A percentile compares a stretch with the other conserved stretches of the same genome.
phyloP scores from a whole-genome alignment of 2,888 invertebrate species.

The Agriopis aurantiaria region DNA sequence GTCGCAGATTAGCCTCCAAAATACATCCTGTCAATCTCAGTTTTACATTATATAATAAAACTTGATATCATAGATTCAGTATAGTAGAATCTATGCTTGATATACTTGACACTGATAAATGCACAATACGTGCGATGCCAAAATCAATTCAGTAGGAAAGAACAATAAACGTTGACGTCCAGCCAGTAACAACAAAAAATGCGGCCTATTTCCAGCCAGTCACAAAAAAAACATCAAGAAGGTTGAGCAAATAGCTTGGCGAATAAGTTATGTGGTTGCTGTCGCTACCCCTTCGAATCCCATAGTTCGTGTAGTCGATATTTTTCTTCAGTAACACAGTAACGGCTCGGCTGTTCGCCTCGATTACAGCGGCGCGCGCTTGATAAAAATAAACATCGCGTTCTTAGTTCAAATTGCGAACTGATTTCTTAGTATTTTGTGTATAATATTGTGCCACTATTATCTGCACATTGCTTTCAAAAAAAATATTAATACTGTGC shows the following conservation, averaged over 20 bases:
- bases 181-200: slow-evolving; percentile 63
- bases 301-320: slow-evolving; percentile 47
- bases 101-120: no score
- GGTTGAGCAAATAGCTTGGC: slow-evolving; percentile 78
- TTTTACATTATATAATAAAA: no score
- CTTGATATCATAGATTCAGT: no score
- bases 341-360: slow-evolving; percentile 36
- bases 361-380: slow-evolving; percentile 34
- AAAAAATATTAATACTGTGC: no score
- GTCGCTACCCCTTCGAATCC: slow-evolving; percentile 41
- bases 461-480: neutral
- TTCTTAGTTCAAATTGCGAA: slow-evolving; percentile 23
- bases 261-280: slow-evolving; percentile 31
- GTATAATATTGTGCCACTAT: neutral
- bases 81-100: no score
- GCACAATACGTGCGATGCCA: neutral
- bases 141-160: no score
- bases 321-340: slow-evolving; percentile 44
- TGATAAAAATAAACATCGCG: slow-evolving; percentile 29
- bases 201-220: slow-evolving; percentile 41
- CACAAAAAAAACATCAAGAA: slow-evolving; percentile 80
- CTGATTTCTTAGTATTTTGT: slow-evolving; percentile 1
- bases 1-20: no score
- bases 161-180: neutral
- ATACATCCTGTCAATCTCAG: no score